These are phyloP conservation scores for Silurus aristotelis DNA, from an alignment of 2,797 vertebrate species.

Conservation along the genomic window DNA sequence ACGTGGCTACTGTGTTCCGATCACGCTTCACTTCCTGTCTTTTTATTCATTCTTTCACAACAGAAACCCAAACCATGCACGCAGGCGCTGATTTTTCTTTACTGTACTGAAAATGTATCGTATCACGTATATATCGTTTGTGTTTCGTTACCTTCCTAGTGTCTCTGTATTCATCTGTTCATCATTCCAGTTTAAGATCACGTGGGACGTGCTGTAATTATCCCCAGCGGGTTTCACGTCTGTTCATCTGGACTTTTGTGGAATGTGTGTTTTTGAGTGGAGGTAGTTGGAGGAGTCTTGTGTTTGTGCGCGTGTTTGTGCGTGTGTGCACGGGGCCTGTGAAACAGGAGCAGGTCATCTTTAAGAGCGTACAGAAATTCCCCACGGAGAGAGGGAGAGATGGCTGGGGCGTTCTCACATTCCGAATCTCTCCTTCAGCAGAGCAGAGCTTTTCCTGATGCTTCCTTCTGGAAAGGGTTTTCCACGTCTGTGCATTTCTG, in stretches of 20 bases:
- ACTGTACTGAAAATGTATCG: not conserved
- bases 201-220: not conserved
- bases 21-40: not conserved
- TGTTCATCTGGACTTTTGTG: not conserved
- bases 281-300: no score
- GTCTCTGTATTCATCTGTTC: not conserved
- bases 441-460: no score
- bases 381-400: not conserved
- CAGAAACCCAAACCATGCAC: not conserved
- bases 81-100: not conserved
- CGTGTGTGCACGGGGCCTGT: constrained; percentile 16
- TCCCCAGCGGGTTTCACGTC: not conserved
- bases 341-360: constrained; percentile 43
- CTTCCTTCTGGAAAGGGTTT: not conserved
- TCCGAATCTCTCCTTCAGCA: not conserved
- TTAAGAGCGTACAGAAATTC: constrained; percentile 32
- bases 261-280: not conserved
- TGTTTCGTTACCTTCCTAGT: not conserved
- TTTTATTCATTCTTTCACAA: not conserved
- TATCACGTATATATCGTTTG: no score
- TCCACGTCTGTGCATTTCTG: not conserved
- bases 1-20: not conserved
- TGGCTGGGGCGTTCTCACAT: not conserved
- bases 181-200: not conserved
- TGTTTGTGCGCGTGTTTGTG: not conserved